Conservation (phyloP, 2,797 vertebrate species). For the Catamblyrhynchus diadema region DNA sequence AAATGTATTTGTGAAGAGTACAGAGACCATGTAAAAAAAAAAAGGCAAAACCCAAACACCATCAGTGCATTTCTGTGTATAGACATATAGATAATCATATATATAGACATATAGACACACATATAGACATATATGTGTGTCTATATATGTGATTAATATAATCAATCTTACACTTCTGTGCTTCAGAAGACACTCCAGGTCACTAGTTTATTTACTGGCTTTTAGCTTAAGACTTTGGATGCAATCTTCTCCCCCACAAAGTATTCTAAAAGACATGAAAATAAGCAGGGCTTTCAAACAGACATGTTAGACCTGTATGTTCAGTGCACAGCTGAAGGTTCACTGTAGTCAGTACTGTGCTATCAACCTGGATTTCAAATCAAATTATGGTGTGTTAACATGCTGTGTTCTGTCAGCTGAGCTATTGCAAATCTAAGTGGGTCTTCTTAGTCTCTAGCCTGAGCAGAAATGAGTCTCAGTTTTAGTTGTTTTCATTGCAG, state of each 20-base stretch:
- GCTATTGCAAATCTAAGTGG: neutral
- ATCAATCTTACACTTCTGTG: neutral
- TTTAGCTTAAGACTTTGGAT: neutral
- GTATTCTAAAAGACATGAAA: neutral
- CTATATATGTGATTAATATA: neutral
- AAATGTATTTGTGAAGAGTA: neutral
- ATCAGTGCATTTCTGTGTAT: neutral
- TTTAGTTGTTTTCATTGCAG: neutral
- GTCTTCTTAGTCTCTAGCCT: neutral
- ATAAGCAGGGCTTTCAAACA: neutral
- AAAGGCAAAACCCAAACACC: neutral
- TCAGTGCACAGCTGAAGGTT: neutral
- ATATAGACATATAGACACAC: too few species aligned
- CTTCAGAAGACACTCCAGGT: neutral
- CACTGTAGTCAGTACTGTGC: neutral
- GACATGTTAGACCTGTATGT: neutral
- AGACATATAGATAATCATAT: too few species aligned
- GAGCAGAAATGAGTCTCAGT: neutral
- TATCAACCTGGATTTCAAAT: neutral
- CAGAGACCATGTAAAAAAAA: neutral
- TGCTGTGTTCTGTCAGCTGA: neutral
- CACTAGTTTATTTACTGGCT: neutral
- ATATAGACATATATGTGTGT: neutral
- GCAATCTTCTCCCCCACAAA: neutral
- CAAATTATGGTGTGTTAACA: neutral